phyloP scores from a whole-genome alignment of 2,888 invertebrate genomes.

The Desoria tigrina region DNA sequence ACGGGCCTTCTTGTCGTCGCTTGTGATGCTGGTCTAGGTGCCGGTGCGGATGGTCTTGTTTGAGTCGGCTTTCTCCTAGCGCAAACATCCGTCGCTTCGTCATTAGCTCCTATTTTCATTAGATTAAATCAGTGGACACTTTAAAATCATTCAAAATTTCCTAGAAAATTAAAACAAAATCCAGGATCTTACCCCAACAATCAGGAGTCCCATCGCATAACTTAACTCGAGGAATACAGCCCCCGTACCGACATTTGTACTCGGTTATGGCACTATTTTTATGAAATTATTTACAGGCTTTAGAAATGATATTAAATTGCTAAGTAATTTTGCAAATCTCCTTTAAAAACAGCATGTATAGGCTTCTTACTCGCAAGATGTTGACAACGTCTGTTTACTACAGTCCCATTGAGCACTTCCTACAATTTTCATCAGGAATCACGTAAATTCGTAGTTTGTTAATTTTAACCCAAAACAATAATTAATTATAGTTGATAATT shows the following conservation, averaged over 20 bases:
- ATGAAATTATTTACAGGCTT: background rate
- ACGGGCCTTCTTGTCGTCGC: background rate
- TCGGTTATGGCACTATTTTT: constrained; percentile 33
- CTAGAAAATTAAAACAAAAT: background rate
- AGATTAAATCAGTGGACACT: background rate
- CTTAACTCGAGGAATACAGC: constrained; percentile 38
- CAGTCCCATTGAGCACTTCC: constrained; percentile 41
- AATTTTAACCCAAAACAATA: no score
- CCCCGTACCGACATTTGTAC: constrained; percentile 50
- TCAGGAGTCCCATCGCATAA: constrained; percentile 44
- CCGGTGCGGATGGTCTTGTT: background rate
- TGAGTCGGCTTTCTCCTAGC: no score
- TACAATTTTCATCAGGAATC: background rate
- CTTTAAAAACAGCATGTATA: constrained; percentile 3
- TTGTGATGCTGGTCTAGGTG: background rate
- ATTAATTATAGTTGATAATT: no score
- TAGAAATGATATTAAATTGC: no score
- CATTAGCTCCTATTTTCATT: constrained; percentile 42
- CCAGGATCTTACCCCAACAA: constrained; percentile 43
- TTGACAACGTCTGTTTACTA: constrained; percentile 29
- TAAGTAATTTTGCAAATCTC: background rate
- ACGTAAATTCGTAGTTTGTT: no score
- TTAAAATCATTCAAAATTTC: background rate
- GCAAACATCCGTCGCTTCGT: constrained; percentile 49
- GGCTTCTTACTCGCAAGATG: constrained; percentile 37